Evolutionary conservation across 2,888 invertebrate genomes (phyloP).

Genomic region (Heliconius cydno): DNA sequence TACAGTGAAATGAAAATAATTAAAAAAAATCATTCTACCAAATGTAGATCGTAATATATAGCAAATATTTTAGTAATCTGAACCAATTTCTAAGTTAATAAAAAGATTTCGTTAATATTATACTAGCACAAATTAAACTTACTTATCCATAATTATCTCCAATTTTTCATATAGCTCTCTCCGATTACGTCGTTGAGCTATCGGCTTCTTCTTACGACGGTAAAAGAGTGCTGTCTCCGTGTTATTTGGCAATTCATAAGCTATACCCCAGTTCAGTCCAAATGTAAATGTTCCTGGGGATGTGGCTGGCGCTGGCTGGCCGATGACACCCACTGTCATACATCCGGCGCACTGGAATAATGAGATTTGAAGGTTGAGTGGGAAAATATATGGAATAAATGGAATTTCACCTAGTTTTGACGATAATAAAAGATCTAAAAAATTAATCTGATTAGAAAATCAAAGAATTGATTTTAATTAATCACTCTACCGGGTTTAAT

Average conservation of each 20-base stretch:
- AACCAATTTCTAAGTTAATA: no score
- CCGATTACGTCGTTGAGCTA: constrained; percentile 84
- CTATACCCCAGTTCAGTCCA: constrained; percentile 88
- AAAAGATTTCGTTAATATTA: not conserved
- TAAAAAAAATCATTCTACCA: no score
- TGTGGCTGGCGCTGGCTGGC: constrained; percentile 79
- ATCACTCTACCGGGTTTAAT: no score
- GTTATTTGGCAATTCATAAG: constrained; percentile 84
- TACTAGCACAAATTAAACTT: constrained; percentile 57
- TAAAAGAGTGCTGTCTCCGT: constrained; percentile 73
- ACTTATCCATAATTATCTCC: constrained; percentile 88
- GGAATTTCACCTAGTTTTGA: no score
- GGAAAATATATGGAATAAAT: no score
- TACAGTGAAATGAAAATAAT: no score
- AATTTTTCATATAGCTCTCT: constrained; percentile 87
- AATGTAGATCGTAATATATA: no score
- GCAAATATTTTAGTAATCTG: no score
- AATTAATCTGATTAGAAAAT: no score
- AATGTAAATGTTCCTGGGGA: constrained; percentile 83
- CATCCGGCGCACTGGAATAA: constrained; percentile 81
- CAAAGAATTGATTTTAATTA: no score
- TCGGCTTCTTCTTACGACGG: constrained; percentile 66
- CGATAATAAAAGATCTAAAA: no score
- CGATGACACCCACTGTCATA: constrained; percentile 83
- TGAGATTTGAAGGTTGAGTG: not conserved